Conservation (phyloP, 2,113 vertebrate genomes). For the Clarias batrachus region DNA sequence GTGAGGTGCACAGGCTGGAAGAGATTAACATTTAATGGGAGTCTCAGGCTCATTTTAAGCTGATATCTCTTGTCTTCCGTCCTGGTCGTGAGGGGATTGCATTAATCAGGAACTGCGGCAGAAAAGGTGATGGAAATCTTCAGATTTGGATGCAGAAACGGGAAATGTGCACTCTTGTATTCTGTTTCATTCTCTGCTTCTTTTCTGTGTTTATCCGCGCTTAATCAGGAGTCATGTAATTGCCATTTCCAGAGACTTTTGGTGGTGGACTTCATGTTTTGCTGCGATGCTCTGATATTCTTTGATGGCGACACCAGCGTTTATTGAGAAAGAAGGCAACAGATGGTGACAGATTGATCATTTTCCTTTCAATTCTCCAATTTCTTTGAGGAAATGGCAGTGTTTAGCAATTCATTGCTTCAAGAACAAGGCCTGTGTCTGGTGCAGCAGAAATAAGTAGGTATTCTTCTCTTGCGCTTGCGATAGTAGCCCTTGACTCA, state of each 20-base stretch:
- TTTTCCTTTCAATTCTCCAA: neutral
- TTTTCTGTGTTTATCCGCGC: conserved; percentile 30
- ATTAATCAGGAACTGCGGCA: conserved; percentile 46
- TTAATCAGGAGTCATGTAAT: conserved; percentile 44
- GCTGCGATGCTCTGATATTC: neutral
- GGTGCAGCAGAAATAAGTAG: neutral
- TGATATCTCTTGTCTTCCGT: conserved; percentile 54
- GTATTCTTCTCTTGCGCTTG: neutral
- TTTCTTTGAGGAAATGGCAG: neutral
- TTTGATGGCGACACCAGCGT: neutral
- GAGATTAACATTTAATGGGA: conserved; percentile 61
- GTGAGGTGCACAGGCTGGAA: conserved; percentile 8
- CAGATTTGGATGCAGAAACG: conserved; percentile 46
- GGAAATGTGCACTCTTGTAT: neutral
- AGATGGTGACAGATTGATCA: conserved; percentile 31
- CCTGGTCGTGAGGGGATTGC: conserved; percentile 48
- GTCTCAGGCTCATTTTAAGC: conserved; percentile 55
- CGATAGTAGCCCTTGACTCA: conserved; percentile 15
- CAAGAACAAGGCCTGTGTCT: neutral
- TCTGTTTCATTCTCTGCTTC: conserved; percentile 7
- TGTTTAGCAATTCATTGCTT: neutral
- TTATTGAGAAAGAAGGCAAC: conserved; percentile 5
- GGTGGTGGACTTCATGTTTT: conserved; percentile 22
- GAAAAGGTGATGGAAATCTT: conserved; percentile 40
- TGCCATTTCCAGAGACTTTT: conserved; percentile 31